phyloP scores from a whole-genome alignment of 2,888 invertebrate species.

The Hypercompe scribonia region DNA sequence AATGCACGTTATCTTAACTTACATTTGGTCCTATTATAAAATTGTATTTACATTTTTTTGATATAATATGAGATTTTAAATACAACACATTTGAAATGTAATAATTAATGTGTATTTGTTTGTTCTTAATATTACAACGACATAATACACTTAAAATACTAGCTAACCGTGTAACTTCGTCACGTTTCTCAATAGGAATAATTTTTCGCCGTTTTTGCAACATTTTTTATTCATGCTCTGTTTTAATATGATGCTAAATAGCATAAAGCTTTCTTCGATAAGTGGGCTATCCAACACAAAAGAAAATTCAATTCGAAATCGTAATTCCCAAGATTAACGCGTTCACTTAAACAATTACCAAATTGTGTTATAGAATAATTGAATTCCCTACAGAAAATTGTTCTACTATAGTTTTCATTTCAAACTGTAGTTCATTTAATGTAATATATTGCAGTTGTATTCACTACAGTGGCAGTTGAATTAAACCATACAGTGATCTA shows the following conservation, averaged over 20 bases:
- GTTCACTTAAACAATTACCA: background rate
- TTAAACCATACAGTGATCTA: background rate
- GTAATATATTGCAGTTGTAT: background rate
- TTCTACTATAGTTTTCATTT: background rate
- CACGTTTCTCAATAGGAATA: too few relatives aligned
- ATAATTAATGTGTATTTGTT: background rate
- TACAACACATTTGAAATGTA: background rate
- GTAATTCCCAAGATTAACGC: background rate
- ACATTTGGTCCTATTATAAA: slow-evolving; percentile 49
- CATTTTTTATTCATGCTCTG: too few relatives aligned
- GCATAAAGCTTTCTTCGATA: background rate
- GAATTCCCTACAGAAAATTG: background rate
- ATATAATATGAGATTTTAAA: background rate
- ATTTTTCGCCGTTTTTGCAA: too few relatives aligned
- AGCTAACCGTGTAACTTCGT: background rate
- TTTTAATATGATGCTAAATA: too few relatives aligned
- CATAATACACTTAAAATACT: background rate
- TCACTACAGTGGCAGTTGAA: background rate
- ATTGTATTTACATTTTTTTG: slow-evolving; percentile 2
- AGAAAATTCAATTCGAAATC: background rate
- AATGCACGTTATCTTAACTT: slow-evolving; percentile 43
- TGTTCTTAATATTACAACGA: background rate
- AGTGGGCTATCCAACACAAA: background rate
- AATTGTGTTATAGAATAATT: background rate
- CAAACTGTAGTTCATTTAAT: background rate